Evolutionary conservation across 2,113 vertebrate genomes (phyloP).

Genomic region (Hyperopisus bebe): DNA sequence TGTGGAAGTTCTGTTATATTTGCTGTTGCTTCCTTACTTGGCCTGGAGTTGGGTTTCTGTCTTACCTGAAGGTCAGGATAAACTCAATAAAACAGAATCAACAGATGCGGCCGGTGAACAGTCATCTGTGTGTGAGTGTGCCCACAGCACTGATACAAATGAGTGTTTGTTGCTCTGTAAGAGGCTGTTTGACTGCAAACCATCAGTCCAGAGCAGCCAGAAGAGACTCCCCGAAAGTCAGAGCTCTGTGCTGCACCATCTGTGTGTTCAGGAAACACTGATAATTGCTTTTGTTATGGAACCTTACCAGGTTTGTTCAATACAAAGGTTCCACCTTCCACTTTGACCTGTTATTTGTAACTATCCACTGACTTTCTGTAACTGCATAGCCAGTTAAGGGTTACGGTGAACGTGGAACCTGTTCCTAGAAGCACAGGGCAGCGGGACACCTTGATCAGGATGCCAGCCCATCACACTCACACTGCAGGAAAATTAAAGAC

Average conservation of each 20-base stretch:
- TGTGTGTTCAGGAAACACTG: background rate
- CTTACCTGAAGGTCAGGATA: background rate
- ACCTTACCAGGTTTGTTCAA: background rate
- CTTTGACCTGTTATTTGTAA: background rate
- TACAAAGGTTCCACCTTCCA: background rate
- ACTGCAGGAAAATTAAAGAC: background rate
- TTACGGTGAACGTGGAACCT: background rate
- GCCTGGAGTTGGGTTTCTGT: background rate
- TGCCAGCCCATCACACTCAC: background rate
- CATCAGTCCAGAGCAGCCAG: background rate
- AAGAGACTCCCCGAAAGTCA: background rate
- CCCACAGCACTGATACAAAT: conserved; percentile 41
- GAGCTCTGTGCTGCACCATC: conserved; percentile 2
- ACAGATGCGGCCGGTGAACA: background rate
- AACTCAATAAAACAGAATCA: conserved; percentile 6
- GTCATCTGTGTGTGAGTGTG: conserved; percentile 1
- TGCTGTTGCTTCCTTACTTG: conserved; percentile 4
- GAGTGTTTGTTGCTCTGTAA: conserved; percentile 48
- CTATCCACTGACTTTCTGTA: background rate
- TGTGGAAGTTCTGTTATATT: background rate
- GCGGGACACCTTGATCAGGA: background rate
- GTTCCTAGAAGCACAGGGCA: background rate
- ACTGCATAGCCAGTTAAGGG: background rate
- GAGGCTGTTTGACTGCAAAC: conserved; percentile 41
- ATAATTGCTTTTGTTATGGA: background rate